These are phyloP conservation scores for Belonocnema kinseyi DNA, from an alignment of 1,140 invertebrate species.

Conservation along the genomic window DNA sequence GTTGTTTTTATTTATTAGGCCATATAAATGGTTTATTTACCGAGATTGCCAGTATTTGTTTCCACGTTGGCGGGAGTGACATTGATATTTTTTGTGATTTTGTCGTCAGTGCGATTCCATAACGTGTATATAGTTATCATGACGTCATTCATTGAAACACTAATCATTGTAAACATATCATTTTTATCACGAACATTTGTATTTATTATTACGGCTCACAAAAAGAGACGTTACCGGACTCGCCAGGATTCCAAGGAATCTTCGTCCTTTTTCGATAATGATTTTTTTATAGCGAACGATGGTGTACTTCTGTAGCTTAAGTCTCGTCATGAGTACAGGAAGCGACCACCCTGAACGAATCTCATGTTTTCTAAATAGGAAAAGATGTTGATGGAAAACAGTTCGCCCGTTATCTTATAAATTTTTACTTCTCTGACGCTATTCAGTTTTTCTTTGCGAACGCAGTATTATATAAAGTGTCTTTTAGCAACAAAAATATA, in stretches of 20 bases:
- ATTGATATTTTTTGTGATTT: conserved; percentile 20
- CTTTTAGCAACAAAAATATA: too few relatives aligned
- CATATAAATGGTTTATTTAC: too few relatives aligned
- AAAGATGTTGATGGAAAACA: not conserved
- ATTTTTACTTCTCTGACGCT: not conserved
- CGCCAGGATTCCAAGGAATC: not conserved
- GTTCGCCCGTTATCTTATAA: not conserved
- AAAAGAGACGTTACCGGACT: not conserved
- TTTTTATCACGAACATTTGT: conserved; percentile 15
- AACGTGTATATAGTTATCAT: conserved; percentile 23
- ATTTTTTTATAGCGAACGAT: not conserved
- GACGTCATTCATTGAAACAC: conserved; percentile 9
- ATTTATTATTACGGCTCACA: conserved; percentile 14
- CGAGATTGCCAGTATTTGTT: conserved; percentile 26
- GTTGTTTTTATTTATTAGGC: too few relatives aligned
- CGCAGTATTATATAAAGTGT: not conserved
- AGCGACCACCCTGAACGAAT: conserved; percentile 4
- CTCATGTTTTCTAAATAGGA: conserved; percentile 14
- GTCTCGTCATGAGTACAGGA: not conserved
- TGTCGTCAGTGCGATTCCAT: conserved; percentile 13
- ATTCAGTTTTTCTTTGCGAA: not conserved
- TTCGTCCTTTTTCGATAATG: not conserved
- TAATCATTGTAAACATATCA: conserved; percentile 15
- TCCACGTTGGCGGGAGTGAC: not conserved
- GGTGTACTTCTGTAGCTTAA: conserved; percentile 17